These are phyloP conservation scores for Macrobrachium nipponense DNA, from an alignment of 1,140 invertebrate genomes.

Conservation along the genomic window DNA sequence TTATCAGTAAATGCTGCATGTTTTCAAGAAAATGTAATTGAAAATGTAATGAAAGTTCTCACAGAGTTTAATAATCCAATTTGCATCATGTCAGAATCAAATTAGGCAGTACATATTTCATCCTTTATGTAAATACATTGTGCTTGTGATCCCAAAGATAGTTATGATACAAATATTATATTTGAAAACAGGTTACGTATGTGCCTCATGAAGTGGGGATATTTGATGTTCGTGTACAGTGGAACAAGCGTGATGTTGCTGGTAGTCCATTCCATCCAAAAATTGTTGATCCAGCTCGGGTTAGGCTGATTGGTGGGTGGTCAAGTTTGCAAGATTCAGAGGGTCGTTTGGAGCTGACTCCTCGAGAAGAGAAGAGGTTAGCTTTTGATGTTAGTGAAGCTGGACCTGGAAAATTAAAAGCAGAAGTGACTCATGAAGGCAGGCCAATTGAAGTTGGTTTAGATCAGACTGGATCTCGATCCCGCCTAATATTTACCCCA, in stretches of 20 bases:
- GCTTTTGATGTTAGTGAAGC: conserved; percentile 76
- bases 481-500: conserved; percentile 63
- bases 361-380: conserved; percentile 73
- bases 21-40: too few species aligned
- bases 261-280: conserved; percentile 81
- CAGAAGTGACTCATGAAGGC: conserved; percentile 74
- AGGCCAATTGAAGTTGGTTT: conserved; percentile 65
- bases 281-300: conserved; percentile 76
- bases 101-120: too few species aligned
- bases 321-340: conserved; percentile 80
- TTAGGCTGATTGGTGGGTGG: conserved; percentile 85
- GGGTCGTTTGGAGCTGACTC: conserved; percentile 77
- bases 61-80: too few species aligned
- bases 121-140: too few species aligned
- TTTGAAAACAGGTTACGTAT: conserved; percentile 73
- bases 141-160: not conserved
- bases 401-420: conserved; percentile 76
- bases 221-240: conserved; percentile 79
- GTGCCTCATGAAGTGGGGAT: conserved; percentile 79
- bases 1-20: too few species aligned
- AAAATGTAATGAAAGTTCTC: too few species aligned
- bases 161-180: not conserved
- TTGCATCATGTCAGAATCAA: too few species aligned
- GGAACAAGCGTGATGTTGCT: conserved; percentile 77
- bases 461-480: conserved; percentile 65